Base-by-base conservation (phyloP, 2,797 vertebrate genomes). In the Argentina silus region DNA sequence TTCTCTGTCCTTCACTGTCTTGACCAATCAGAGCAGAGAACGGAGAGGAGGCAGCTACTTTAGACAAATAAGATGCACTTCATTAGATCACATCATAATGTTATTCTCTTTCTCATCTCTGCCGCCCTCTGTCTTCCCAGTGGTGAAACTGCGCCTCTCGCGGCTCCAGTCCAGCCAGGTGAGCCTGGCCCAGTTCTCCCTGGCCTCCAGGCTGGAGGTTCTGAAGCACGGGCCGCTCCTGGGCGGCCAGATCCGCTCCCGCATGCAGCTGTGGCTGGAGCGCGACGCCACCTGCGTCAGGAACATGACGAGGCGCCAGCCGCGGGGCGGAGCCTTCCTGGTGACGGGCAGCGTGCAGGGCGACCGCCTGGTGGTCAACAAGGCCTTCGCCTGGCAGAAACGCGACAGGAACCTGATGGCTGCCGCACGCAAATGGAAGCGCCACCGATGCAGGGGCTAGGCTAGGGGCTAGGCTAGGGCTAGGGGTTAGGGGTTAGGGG, bases 211-310 rank as follows among this genome's bases (percentile, higher is more conserved):
- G 76, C 76, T 95, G 79, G 93, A 95, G 43, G 93, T 96, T 47
- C 68, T 97, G 77, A 97, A 96, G 88, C 94, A 93, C 0, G 95
- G 95, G 12, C 93, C 95, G 0, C 91, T 96, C 73, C 78, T 94
- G 44, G 88, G 91, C 3, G 88, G 86, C 0, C 93, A 95, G 83
- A 87, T 96, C 79, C 91, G 90, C 0, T 69, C 90, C 23, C 92
- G 88, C 59, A 91, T 96, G 23, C 84, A 92, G 81, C 83, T 90
- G 77, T 96, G 95, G 95, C 89, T 96, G 76, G 93, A 95, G 78
- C 91, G 94, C 48, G 95, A 96, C 0, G 94, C 94, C 66, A 96
- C 92, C 2, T 96, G 95, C 0, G 91, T 95, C 47, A 89, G 92
- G 84, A 96, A 95, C 86, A 94, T 96, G 88, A 95, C 95, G 66